A percentile compares a stretch with the other conserved stretches of the same genome.
These are phyloP conservation scores for Theretra japonica DNA, from an alignment of 2,888 invertebrate genomes.

Conservation along the genomic window DNA sequence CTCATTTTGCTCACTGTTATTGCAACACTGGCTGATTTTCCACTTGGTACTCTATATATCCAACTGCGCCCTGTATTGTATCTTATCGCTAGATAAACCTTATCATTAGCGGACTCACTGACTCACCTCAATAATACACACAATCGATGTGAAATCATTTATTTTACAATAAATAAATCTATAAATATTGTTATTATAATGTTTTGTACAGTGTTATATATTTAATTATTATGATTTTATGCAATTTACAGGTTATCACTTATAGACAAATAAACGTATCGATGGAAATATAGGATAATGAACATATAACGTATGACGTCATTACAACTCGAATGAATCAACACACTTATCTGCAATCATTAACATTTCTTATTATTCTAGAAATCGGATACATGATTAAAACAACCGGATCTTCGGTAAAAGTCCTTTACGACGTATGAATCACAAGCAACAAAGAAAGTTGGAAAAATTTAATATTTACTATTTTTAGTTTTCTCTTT, in stretches of 20 bases:
- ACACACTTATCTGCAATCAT: not conserved
- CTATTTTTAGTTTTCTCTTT: no score
- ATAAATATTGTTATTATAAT: conserved; percentile 1
- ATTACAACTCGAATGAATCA: not conserved
- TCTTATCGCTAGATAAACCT: conserved; percentile 27
- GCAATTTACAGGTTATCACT: not conserved
- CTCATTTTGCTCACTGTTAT: conserved; percentile 56
- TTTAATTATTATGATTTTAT: no score
- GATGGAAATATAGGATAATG: not conserved
- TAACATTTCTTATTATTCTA: not conserved
- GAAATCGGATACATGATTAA: not conserved
- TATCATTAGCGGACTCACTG: conserved; percentile 16
- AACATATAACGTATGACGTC: not conserved
- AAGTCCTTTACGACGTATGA: not conserved
- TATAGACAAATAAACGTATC: no score
- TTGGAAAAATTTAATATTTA: no score
- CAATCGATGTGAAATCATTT: conserved; percentile 32
- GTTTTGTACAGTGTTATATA: conserved; percentile 15
- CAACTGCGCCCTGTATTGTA: conserved; percentile 15
- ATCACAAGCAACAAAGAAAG: no score
- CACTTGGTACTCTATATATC: conserved; percentile 26
- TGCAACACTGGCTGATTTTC: conserved; percentile 14
- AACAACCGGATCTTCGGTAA: not conserved
- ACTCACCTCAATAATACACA: conserved; percentile 31
- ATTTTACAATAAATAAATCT: conserved; percentile 25